Conservation (phyloP, 2,888 invertebrate species). For the Drosophila algonquin region DNA sequence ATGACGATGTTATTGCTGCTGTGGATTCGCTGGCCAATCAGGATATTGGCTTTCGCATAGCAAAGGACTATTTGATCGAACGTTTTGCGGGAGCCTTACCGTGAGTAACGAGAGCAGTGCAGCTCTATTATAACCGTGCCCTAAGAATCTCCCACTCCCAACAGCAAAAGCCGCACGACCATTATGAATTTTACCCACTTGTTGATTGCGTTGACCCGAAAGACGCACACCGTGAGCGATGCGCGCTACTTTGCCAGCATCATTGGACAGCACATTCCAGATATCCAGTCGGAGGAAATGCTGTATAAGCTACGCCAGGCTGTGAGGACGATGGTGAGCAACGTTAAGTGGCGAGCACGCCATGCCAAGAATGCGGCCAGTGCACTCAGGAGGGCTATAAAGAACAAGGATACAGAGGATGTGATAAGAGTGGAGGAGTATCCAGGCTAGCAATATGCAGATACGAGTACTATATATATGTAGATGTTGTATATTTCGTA, state of each 20-base stretch:
- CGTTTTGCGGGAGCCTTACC: neutral
- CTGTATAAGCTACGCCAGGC: neutral
- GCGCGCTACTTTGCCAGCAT: neutral
- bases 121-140: neutral
- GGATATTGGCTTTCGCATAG: neutral
- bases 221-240: neutral
- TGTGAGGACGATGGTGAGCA: neutral
- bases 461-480: neutral
- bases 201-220: neutral
- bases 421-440: neutral
- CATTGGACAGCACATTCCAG: neutral
- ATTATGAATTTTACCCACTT: neutral
- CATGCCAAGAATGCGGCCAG: neutral
- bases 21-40: neutral
- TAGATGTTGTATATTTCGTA: conserved; percentile 72
- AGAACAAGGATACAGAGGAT: neutral
- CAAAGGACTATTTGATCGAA: neutral
- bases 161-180: neutral
- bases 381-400: neutral
- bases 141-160: neutral
- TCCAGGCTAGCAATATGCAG: conserved; percentile 60
- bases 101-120: neutral
- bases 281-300: neutral
- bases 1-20: neutral
- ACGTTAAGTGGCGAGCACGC: neutral